Percentiles rank a stretch among this genome's conserved stretches.
These are phyloP conservation scores for Drosophila helvetica DNA, from an alignment of 2,888 invertebrate genomes.

Conservation along the genomic window DNA sequence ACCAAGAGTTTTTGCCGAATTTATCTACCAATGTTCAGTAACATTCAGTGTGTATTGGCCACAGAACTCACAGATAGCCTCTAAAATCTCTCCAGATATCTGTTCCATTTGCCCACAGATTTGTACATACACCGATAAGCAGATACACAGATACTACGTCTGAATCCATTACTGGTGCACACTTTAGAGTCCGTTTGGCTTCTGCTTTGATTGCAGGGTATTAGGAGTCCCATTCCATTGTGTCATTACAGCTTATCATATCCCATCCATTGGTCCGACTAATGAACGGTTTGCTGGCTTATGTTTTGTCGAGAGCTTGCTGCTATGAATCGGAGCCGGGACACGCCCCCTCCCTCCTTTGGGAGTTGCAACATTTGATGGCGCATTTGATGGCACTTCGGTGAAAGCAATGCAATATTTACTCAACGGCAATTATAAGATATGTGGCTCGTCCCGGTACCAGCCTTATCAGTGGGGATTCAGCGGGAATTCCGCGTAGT, in stretches of 20 bases:
- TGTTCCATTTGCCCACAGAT: not conserved
- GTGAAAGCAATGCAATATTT: slow-evolving; percentile 13
- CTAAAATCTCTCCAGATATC: not conserved
- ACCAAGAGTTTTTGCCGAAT: too few relatives aligned
- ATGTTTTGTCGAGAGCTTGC: slow-evolving; percentile 26
- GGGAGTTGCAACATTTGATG: slow-evolving; percentile 26
- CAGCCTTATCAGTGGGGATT: slow-evolving; percentile 10
- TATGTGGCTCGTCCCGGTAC: slow-evolving; percentile 2
- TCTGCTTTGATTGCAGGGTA: slow-evolving; percentile 16
- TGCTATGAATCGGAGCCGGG: slow-evolving; percentile 2
- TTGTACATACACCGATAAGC: too few relatives aligned
- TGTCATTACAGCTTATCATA: slow-evolving; percentile 25
- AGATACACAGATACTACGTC: too few relatives aligned
- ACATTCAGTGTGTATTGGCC: too few relatives aligned
- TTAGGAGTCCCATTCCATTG: slow-evolving; percentile 10
- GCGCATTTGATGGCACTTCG: not conserved
- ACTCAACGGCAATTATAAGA: slow-evolving; percentile 9
- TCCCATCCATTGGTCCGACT: slow-evolving; percentile 1
- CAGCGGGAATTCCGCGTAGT: slow-evolving; percentile 34
- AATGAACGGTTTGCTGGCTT: slow-evolving; percentile 22
- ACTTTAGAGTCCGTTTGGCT: slow-evolving; percentile 18
- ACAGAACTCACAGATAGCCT: too few relatives aligned
- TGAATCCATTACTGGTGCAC: not conserved
- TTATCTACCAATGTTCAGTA: too few relatives aligned
- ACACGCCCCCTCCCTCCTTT: slow-evolving; percentile 8